These are phyloP conservation scores for Megaleporinus macrocephalus DNA, from an alignment of 2,113 vertebrate species.

Conservation along the genomic window DNA sequence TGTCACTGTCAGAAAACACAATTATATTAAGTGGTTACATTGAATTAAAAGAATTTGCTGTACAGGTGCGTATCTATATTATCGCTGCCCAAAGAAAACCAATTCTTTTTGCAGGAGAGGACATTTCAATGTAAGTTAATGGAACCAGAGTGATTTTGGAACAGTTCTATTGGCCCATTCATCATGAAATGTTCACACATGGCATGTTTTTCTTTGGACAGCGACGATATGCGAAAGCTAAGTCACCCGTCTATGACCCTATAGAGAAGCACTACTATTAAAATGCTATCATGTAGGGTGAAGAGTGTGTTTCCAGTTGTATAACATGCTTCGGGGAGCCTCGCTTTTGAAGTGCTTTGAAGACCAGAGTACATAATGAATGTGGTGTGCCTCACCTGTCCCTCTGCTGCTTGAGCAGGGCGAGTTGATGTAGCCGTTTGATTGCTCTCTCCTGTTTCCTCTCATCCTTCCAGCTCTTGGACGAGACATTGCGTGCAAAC, in stretches of 20 bases:
- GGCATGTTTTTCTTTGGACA: no score
- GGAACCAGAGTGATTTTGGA: no score
- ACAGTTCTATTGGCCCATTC: no score
- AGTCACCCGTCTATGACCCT: not conserved
- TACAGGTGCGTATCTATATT: no score
- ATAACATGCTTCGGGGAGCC: not conserved
- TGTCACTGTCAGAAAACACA: conserved; percentile 71
- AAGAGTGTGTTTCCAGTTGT: not conserved
- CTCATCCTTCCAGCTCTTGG: conserved; percentile 98
- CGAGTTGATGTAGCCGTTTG: conserved; percentile 91
- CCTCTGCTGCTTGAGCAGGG: conserved; percentile 88
- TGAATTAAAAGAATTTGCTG: no score
- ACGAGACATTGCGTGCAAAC: conserved; percentile 97
- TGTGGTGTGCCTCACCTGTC: conserved; percentile 82
- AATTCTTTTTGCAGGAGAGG: no score
- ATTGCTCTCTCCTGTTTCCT: conserved; percentile 97
- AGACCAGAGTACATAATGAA: not conserved
- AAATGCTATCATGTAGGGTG: not conserved
- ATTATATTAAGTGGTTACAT: not conserved
- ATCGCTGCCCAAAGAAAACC: no score
- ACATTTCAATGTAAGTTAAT: no score
- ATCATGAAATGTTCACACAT: no score
- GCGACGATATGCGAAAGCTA: not conserved
- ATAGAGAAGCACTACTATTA: not conserved
- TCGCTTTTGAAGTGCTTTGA: conserved; percentile 6